phyloP scores from a whole-genome alignment of 2,113 vertebrate genomes.

The Ovis canadensis region DNA sequence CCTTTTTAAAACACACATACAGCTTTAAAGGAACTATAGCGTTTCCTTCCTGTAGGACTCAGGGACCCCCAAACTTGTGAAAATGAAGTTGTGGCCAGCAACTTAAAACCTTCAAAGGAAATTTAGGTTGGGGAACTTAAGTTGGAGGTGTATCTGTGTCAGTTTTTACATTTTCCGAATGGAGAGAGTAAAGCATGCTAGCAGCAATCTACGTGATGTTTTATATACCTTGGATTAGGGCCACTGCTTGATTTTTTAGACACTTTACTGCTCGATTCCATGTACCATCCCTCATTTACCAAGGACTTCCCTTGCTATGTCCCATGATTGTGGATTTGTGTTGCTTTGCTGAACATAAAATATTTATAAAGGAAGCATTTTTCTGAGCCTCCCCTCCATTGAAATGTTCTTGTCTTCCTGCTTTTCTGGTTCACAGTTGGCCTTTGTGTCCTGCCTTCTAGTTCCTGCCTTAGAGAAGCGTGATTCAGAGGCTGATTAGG shows the following conservation, averaged over 20 bases:
- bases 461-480: background rate
- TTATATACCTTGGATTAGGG: background rate
- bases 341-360: background rate
- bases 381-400: background rate
- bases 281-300: background rate
- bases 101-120: background rate
- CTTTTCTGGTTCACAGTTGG: background rate
- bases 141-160: background rate
- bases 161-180: background rate
- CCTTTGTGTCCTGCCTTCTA: background rate
- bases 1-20: background rate
- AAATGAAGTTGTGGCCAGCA: background rate
- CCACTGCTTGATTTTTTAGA: background rate
- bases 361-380: background rate
- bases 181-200: background rate
- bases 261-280: background rate
- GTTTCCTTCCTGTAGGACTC: background rate
- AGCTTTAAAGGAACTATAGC: background rate
- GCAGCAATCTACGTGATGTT: background rate
- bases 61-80: background rate
- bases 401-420: background rate
- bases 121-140: background rate
- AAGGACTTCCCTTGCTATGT: background rate
- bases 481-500: background rate
- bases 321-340: background rate